phyloP scores from a whole-genome alignment of 2,113 vertebrate genomes.

The Stercorarius parasiticus region DNA sequence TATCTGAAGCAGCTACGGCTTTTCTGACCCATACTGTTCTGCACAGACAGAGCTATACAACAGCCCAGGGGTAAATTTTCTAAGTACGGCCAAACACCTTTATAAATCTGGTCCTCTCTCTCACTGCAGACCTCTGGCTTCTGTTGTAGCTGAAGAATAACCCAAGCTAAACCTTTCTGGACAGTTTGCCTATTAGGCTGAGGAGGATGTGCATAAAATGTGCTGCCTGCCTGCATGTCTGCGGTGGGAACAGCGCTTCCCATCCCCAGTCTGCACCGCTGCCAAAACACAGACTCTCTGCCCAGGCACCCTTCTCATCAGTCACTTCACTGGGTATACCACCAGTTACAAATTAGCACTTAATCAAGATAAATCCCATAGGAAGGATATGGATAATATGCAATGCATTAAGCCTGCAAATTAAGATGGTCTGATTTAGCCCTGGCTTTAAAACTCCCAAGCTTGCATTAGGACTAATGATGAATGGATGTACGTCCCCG shows the following conservation, averaged over 20 bases:
- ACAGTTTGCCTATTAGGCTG: background rate
- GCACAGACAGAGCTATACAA: background rate
- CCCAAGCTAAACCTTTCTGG: background rate
- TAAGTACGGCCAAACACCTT: accelerated
- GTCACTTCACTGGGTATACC: slow-evolving; percentile 55
- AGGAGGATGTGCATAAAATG: background rate
- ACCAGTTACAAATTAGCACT: slow-evolving; percentile 67
- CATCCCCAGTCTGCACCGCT: background rate
- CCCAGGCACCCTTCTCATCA: slow-evolving; percentile 58
- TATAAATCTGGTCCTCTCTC: background rate
- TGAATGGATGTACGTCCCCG: slow-evolving; percentile 42
- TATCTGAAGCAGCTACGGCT: accelerated
- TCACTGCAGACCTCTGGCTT: background rate
- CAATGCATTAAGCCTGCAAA: slow-evolving; percentile 63
- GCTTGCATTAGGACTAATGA: slow-evolving; percentile 62
- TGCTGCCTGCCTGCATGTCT: background rate
- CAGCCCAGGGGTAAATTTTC: background rate
- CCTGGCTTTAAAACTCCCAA: slow-evolving; percentile 44
- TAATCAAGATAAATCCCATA: slow-evolving; percentile 71
- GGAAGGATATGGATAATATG: slow-evolving; percentile 65
- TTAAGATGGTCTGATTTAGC: slow-evolving; percentile 65
- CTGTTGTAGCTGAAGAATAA: background rate
- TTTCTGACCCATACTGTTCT: background rate
- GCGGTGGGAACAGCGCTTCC: background rate
- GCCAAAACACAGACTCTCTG: slow-evolving; percentile 29